Base-by-base conservation (phyloP, 2,113 vertebrate genomes). In the Nycticryphes semicollaris region DNA sequence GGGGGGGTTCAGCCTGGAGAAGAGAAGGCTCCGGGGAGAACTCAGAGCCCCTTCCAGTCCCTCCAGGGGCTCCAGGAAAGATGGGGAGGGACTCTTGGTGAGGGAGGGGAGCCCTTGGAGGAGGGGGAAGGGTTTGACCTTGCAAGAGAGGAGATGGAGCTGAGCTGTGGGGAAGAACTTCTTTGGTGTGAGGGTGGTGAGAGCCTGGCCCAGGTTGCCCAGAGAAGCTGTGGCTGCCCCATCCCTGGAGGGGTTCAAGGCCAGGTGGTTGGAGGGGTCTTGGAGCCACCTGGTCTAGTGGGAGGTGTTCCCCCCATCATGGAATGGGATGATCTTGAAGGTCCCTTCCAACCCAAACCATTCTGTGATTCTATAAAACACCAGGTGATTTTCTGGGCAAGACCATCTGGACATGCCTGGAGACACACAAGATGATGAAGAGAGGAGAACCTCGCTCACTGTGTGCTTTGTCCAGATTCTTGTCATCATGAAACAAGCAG, bases 401-500 rank as follows among this genome's bases (percentile, higher is more conserved):
- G 39, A 51, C 23, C 35, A 22, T 51, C 3, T 35, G 56, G 62
- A 24, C n/a, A 7, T 24, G 2, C 6, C 48, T 15, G 47, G 39
- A 47, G 69, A n/a, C 9, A 6, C 0, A 21, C 2, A 12, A 20
- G 43, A 37, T 16, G 51, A 6, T 11, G 30, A 24, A 28, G 67
- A 41, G 33, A 12, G 37, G 18, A 19, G 43, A 53, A 7, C 62
- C 28, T n/a, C 3, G 33, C 28, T 60, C 23, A 0, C 53, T 12
- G 2, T 1, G 9, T 39, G 14, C n/a, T 37, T 1, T 4, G n/a
- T 12, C 57, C 60, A 23, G 56, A 41, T 23, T 66, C n/a, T 56
- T 23, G 7, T 9, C 3, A 2, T 24, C 31, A 8, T 8, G 14
- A 51, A 24, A 11, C 3, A 1, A 7, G 39, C 11, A 25, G 20